Evolutionary conservation across 2,888 invertebrate species (phyloP), one percentile per base, ranked within the genome.

Genomic region (Lydus trimaculatus): DNA sequence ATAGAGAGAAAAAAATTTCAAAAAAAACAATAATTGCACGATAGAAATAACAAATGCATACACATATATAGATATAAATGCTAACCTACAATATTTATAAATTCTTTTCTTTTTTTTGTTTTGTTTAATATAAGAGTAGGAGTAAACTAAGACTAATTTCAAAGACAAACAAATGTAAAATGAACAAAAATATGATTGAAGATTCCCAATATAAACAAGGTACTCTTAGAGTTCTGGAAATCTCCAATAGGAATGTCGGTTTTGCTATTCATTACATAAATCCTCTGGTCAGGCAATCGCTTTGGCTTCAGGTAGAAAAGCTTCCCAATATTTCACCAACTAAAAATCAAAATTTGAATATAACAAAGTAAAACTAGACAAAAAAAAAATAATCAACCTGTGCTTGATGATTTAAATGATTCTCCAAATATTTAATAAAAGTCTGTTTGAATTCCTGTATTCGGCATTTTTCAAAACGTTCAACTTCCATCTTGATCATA

Each of bases 281-380:
- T 84, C 84, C 77, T 84, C 84, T 80, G 83, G 85, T 93, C 92
- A 96, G 87, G 92, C 92, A 85, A 97, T 96, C 75, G 95, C 94
- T 83, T 95, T 94, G 25, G 98, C 98, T 85, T 97, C 97, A 0
- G 98, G 98, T 76, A 97, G 87, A 87, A 99, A 99, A 25, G 94
- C 91, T 86, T 99, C 98, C 99, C 98, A 98, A 85, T 94, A 94
- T 84, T 96, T 94, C 76, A 96, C 93, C 58, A 97, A 87, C 94
- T 97, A 89, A 17, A 43, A 43, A 5, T 0, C 17, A 6, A 43
- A 43, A 20, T 25, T 43, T 20, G 4, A 4, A 15, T 2, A 43
- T 56, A 56, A 23, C 7, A 58, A 58, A 17, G n/a, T 20, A 39
- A 6, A 7, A 31, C 6, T 28, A 58, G 59, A 33, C 20, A 5